phyloP scores from a whole-genome alignment of 2,797 vertebrate species.

The Carapus acus region DNA sequence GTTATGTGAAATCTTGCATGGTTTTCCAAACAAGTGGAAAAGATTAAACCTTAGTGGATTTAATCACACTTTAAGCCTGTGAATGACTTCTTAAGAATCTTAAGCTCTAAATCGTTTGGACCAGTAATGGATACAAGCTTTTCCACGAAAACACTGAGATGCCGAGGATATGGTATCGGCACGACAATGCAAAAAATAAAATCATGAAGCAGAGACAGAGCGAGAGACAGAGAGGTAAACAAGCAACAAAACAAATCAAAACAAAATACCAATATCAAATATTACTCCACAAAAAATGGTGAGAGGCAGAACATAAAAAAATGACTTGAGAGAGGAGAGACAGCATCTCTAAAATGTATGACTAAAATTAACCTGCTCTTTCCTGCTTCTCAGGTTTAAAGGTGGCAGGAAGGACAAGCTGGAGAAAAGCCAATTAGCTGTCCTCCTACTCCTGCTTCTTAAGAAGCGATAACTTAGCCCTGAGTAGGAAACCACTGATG shows the following conservation, averaged over 20 bases:
- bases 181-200: slow-evolving; percentile 49
- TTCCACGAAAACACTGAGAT: slow-evolving; percentile 47
- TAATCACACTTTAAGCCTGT: slow-evolving; percentile 28
- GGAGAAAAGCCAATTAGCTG: slow-evolving; percentile 68
- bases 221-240: background rate
- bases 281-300: background rate
- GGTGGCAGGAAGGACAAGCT: slow-evolving; percentile 46
- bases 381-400: slow-evolving; percentile 41
- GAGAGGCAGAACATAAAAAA: background rate
- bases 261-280: slow-evolving; percentile 7
- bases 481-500: background rate
- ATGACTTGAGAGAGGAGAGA: slow-evolving; percentile 3
- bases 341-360: slow-evolving; percentile 23
- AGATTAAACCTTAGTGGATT: slow-evolving; percentile 1
- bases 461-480: slow-evolving; percentile 25
- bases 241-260: slow-evolving; percentile 8
- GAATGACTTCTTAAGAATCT: slow-evolving; percentile 39
- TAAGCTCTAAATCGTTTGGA: slow-evolving; percentile 35
- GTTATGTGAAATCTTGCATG: background rate
- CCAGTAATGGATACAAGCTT: slow-evolving; percentile 50
- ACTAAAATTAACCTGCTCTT: slow-evolving; percentile 49
- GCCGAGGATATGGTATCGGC: slow-evolving; percentile 37
- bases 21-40: slow-evolving; percentile 12
- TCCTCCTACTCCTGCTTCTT: slow-evolving; percentile 32
- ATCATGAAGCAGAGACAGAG: slow-evolving; percentile 22